phyloP scores from a whole-genome alignment of 1,140 invertebrate genomes.

The Drosophila nebulosa region DNA sequence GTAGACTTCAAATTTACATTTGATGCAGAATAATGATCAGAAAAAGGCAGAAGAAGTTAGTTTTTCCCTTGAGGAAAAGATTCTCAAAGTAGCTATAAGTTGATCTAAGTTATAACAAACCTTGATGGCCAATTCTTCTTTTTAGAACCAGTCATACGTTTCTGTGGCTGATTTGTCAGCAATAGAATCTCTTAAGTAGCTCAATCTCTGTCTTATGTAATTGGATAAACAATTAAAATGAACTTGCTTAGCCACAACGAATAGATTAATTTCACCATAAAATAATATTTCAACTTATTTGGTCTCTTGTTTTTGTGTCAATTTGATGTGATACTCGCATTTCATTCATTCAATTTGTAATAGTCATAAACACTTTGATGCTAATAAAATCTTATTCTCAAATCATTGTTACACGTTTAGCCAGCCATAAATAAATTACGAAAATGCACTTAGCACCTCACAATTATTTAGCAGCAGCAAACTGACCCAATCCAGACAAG shows the following conservation, averaged over 20 bases:
- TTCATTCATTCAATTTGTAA: neutral
- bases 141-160: too few relatives aligned
- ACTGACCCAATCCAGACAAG: slow-evolving; percentile 53
- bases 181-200: too few relatives aligned
- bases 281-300: neutral
- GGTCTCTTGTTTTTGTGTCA: neutral
- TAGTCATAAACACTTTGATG: neutral
- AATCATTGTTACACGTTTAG: slow-evolving; percentile 57
- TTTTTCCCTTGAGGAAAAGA: too few relatives aligned
- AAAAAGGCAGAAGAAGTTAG: too few relatives aligned
- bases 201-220: too few relatives aligned
- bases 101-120: too few relatives aligned
- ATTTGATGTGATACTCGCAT: neutral
- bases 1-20: too few relatives aligned
- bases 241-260: neutral
- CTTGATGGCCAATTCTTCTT: too few relatives aligned
- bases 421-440: slow-evolving; percentile 61
- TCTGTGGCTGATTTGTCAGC: too few relatives aligned
- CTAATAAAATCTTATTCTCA: slow-evolving; percentile 12
- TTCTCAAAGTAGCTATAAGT: too few relatives aligned
- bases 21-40: too few relatives aligned
- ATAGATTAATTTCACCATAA: neutral
- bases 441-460: slow-evolving; percentile 27
- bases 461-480: slow-evolving; percentile 16
- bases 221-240: too few relatives aligned